Base-by-base conservation (phyloP, 2,113 vertebrate species). In the Gopherus flavomarginatus region DNA sequence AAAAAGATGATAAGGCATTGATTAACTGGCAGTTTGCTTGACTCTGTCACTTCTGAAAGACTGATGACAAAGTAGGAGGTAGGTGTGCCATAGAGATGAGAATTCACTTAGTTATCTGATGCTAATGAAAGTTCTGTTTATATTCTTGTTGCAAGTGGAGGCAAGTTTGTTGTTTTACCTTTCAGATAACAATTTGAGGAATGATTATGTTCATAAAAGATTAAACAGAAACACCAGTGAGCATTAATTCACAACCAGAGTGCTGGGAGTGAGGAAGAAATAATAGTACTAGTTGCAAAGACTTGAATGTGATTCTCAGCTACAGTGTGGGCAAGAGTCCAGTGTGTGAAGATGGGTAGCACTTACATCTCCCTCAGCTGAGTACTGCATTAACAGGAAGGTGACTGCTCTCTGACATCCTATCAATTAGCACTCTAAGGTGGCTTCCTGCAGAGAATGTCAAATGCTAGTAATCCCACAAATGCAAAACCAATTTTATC, bases 331-430 rank as follows among this genome's bases (percentile, higher is more conserved):
- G 31, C 22, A 44, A 54, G 11, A 6, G 26, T 47, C 50, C 29
- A 35, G 19, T 75, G 22, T 59, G 59, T 65, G 54, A 57, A 2
- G 1, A n/a, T 42, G 50, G 31, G 75, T 0, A 90, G 21, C 8
- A 69, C 27, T 78, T 54, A n/a, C 44, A 49, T n/a, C 29, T 75
- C 22, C 6, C 72, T 83, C 6, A 85, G 35, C 56, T 78, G 50
- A 86, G 59, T 44, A 65, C 22, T 80, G 26, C 38, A 35, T 22
- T 56, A 42, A 24, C 26, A 2, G 1, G 57, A 22, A 35, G 35
- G 52, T 21, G n/a, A 3, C 22, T 24, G 35, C 17, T 19, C 54
- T 27, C 6, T 0, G 1, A 52, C 0, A 0, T 5, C 31, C 44
- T 8, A 62, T 62, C 69, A 50, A 0, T 31, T 82, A 49, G 5